Percentiles rank a stretch among this genome's conserved stretches.
phyloP scores from a whole-genome alignment of 2,888 invertebrate genomes.

The Sesamia inferens region DNA sequence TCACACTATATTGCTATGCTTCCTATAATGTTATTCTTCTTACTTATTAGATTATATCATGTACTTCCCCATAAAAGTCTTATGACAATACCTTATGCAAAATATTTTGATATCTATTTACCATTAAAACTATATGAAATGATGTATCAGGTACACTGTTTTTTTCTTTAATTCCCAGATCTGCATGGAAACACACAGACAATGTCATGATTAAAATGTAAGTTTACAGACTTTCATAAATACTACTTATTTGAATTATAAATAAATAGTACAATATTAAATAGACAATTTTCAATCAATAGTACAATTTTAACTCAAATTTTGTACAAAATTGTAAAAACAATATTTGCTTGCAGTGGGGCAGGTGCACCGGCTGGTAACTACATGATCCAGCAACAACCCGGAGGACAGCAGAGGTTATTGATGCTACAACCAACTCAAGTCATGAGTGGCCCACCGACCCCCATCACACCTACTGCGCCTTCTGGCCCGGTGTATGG shows the following conservation, averaged over 20 bases:
- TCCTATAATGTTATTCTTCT: conserved; percentile 1
- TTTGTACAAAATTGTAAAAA: conserved; percentile 13
- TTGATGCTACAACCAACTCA: conserved; percentile 89
- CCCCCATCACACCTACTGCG: conserved; percentile 84
- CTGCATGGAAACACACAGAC: conserved; percentile 67
- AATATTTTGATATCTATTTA: conserved; percentile 27
- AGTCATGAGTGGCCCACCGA: conserved; percentile 86
- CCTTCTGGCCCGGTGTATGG: conserved; percentile 82
- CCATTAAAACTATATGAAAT: conserved; percentile 29
- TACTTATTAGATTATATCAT: conserved; percentile 1
- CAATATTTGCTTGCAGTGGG: conserved; percentile 71
- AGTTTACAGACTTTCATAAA: conserved; percentile 58
- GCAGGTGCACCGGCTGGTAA: conserved; percentile 90
- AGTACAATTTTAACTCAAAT: not conserved
- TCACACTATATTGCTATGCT: conserved; percentile 4
- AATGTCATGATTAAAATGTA: conserved; percentile 68
- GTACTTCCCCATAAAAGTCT: not conserved
- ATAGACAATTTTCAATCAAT: too few relatives aligned
- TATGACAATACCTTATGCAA: not conserved
- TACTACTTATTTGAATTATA: conserved; percentile 27
- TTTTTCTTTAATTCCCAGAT: conserved; percentile 66
- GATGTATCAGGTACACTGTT: conserved; percentile 60
- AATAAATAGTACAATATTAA: not conserved
- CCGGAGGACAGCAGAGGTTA: conserved; percentile 88
- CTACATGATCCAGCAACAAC: conserved; percentile 91